Percentiles rank a stretch among this genome's conserved stretches.
Evolutionary conservation across 2,113 vertebrate genomes (phyloP).

Genomic region (Sporophila hypoxantha): DNA sequence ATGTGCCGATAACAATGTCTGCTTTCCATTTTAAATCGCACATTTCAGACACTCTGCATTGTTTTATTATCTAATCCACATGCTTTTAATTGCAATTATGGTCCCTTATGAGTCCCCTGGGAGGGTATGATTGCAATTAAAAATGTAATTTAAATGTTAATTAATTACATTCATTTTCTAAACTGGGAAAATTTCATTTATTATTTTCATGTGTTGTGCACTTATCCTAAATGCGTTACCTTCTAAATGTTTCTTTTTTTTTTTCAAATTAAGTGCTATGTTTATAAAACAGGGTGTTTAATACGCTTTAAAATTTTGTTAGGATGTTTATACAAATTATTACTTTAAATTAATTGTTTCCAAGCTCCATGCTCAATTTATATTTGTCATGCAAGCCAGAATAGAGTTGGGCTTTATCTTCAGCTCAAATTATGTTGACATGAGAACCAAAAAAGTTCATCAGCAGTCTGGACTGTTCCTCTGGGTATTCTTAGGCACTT

Average conservation of each 20-base stretch:
- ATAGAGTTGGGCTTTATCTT: slow-evolving; percentile 34
- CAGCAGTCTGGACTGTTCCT: background rate
- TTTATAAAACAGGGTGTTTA: slow-evolving; percentile 83
- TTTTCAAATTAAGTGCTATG: slow-evolving; percentile 81
- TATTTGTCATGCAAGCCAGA: slow-evolving; percentile 53
- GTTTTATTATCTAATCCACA: slow-evolving; percentile 92
- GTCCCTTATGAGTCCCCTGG: slow-evolving; percentile 87
- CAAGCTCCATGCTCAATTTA: slow-evolving; percentile 54
- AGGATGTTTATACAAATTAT: slow-evolving; percentile 78
- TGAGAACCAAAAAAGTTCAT: background rate
- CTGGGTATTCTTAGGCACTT: background rate
- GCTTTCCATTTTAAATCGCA: slow-evolving; percentile 85
- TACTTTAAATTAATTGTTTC: slow-evolving; percentile 81
- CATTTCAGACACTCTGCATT: slow-evolving; percentile 85
- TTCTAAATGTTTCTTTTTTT: slow-evolving; percentile 70
- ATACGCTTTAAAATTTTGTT: slow-evolving; percentile 82
- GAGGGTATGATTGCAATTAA: slow-evolving; percentile 97
- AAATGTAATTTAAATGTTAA: slow-evolving; percentile 97
- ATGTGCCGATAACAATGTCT: slow-evolving; percentile 79
- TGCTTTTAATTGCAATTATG: slow-evolving; percentile 97
- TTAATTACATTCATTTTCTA: slow-evolving; percentile 96
- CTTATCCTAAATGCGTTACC: slow-evolving; percentile 84
- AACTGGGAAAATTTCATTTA: slow-evolving; percentile 86
- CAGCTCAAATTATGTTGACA: background rate
- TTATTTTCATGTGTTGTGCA: slow-evolving; percentile 84